Evolutionary conservation across 2,113 vertebrate genomes (phyloP).

Genomic region (Dermatemys mawii): DNA sequence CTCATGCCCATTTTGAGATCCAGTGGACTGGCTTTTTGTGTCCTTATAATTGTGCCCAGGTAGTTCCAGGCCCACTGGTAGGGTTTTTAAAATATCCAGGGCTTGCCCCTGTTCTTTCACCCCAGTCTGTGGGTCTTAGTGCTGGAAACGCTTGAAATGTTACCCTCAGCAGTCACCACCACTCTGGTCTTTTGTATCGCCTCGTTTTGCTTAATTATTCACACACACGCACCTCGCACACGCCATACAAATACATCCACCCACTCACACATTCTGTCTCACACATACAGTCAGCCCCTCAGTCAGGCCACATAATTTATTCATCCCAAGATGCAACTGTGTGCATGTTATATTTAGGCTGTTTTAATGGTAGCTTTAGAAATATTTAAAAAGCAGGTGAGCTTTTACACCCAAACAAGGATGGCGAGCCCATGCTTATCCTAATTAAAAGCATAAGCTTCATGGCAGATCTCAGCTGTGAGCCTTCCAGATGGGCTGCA

Average conservation of each 20-base stretch:
- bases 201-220: slow-evolving; percentile 80
- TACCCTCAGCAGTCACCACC: slow-evolving; percentile 73
- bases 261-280: slow-evolving; percentile 82
- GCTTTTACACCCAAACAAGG: slow-evolving; percentile 76
- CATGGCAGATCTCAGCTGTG: slow-evolving; percentile 61
- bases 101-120: slow-evolving; percentile 37
- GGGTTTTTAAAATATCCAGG: background rate
- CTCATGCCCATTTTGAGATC: background rate
- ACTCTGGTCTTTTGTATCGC: slow-evolving; percentile 67
- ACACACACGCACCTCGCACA: slow-evolving; percentile 68
- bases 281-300: slow-evolving; percentile 77
- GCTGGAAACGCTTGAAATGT: slow-evolving; percentile 36
- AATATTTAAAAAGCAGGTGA: slow-evolving; percentile 77
- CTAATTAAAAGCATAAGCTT: slow-evolving; percentile 72
- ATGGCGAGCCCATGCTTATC: slow-evolving; percentile 62
- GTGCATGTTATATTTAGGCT: slow-evolving; percentile 72
- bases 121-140: background rate
- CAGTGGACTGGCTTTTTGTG: background rate
- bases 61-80: background rate
- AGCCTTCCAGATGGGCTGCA: slow-evolving; percentile 59
- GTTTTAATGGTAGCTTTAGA: slow-evolving; percentile 75
- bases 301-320: slow-evolving; percentile 75
- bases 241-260: slow-evolving; percentile 79
- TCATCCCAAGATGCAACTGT: slow-evolving; percentile 77
- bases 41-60: background rate